phyloP scores from a whole-genome alignment of 2,113 vertebrate genomes.

The Spheniscus mendiculus region DNA sequence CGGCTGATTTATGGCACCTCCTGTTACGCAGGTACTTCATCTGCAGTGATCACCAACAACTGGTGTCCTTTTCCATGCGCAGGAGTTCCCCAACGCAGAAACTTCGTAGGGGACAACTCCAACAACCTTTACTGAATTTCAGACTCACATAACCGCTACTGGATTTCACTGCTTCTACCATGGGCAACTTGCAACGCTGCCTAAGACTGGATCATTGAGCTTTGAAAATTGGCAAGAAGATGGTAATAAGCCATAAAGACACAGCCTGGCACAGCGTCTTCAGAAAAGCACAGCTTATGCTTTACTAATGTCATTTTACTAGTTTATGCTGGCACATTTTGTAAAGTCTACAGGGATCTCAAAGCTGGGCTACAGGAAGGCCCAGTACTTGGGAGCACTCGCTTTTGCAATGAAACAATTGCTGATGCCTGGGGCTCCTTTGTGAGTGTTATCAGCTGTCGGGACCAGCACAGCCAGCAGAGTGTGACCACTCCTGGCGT shows the following conservation, averaged over 20 bases:
- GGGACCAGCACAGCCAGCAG: background rate
- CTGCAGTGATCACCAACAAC: background rate
- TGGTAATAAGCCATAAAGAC: background rate
- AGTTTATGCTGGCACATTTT: background rate
- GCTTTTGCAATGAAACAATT: background rate
- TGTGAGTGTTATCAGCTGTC: background rate
- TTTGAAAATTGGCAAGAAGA: background rate
- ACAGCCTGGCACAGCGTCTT: background rate
- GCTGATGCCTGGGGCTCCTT: background rate
- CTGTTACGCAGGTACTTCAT: background rate
- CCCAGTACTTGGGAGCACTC: background rate
- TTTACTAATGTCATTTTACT: background rate
- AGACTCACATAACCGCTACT: background rate
- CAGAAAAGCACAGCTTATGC: background rate
- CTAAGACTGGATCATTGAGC: background rate
- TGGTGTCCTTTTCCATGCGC: background rate
- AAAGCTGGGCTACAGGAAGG: background rate
- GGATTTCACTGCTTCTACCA: background rate
- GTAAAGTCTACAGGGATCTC: background rate
- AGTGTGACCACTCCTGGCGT: background rate
- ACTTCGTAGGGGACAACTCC: background rate
- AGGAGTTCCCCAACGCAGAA: accelerated
- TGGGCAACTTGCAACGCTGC: background rate
- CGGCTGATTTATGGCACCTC: background rate
- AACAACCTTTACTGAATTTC: background rate